These are phyloP conservation scores for Acanthosepion esculentum DNA, from an alignment of 2,888 invertebrate genomes.

Conservation along the genomic window DNA sequence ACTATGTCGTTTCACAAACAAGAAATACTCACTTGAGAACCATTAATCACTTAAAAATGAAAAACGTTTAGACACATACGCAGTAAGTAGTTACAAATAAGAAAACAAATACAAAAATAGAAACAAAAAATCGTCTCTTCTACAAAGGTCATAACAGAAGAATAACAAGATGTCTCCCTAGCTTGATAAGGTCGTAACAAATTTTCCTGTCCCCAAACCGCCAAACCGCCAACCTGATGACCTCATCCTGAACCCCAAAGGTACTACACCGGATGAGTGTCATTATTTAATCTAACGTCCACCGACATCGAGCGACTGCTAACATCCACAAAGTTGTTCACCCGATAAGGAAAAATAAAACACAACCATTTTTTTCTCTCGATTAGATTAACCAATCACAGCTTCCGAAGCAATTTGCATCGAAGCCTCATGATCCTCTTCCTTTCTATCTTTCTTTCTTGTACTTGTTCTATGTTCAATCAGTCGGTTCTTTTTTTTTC, in stretches of 20 bases:
- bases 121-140: neutral
- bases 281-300: slow-evolving; percentile 12
- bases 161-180: slow-evolving; percentile 11
- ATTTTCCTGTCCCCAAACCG: neutral
- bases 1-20: too few species aligned
- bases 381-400: neutral
- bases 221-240: neutral
- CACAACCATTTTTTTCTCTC: neutral
- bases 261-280: neutral
- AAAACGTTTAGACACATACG: too few species aligned
- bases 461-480: neutral
- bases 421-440: neutral
- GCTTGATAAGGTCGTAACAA: neutral
- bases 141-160: neutral
- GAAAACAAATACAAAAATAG: neutral
- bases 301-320: neutral
- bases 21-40: too few species aligned
- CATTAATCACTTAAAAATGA: too few species aligned
- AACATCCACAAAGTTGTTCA: neutral
- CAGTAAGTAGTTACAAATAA: neutral
- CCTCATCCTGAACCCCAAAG: neutral
- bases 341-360: neutral
- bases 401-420: slow-evolving; percentile 5
- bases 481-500: neutral
- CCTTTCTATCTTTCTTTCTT: neutral